phyloP scores from a whole-genome alignment of 35 echinoderm and acorn worm genomes.

The Lytechinus variegatus region DNA sequence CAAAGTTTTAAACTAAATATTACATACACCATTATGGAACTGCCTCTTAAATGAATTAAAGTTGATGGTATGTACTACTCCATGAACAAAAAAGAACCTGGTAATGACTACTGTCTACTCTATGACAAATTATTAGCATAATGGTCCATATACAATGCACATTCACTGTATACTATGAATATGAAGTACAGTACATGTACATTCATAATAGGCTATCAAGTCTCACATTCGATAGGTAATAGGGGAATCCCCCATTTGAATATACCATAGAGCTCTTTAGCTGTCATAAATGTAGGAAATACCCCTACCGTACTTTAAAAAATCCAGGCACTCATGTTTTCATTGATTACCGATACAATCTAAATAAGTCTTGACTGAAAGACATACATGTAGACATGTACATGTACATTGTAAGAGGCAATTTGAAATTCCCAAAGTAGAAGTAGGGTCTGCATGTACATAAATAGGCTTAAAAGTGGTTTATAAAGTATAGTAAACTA shows the following conservation, averaged over 20 bases:
- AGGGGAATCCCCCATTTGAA: background rate
- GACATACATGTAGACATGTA: background rate
- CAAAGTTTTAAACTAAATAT: no score
- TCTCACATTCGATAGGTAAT: background rate
- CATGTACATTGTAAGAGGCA: background rate
- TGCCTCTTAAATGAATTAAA: no score
- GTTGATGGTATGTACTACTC: no score
- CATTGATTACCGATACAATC: background rate
- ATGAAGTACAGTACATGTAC: background rate
- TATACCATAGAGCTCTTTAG: background rate
- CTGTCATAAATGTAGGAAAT: background rate
- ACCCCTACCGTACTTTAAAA: background rate
- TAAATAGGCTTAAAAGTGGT: no score
- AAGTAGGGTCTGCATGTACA: no score
- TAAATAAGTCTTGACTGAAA: background rate
- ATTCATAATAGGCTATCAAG: background rate
- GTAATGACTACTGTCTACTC: no score
- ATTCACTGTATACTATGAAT: background rate
- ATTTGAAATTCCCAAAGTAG: background rate
- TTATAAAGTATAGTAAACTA: no score
- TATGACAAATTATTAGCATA: no score
- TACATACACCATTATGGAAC: no score
- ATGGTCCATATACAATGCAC: background rate
- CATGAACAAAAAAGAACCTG: no score
- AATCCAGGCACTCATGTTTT: background rate